phyloP scores from a whole-genome alignment of 1,140 invertebrate genomes.

The Ladona fulva region DNA sequence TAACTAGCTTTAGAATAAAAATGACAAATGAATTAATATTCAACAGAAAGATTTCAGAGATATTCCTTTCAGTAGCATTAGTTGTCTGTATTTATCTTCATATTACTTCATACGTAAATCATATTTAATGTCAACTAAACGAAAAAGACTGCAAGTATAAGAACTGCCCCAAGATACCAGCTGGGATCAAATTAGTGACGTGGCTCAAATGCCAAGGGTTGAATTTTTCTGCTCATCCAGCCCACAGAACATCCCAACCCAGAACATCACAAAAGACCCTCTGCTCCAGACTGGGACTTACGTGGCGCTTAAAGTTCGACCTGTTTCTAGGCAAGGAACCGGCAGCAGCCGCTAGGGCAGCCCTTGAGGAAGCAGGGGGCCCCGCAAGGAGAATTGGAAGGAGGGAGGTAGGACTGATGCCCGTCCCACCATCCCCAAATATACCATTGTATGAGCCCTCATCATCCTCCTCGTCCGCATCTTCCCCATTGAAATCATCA shows the following conservation, averaged over 20 bases:
- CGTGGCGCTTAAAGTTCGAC: constrained; percentile 13
- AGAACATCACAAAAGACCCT: neutral
- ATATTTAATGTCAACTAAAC: no score
- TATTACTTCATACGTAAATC: no score
- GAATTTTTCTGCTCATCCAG: neutral
- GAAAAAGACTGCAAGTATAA: no score
- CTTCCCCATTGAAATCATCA: neutral
- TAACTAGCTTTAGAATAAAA: no score
- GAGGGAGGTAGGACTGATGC: neutral
- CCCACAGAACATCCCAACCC: neutral
- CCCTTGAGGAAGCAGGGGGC: constrained; percentile 31
- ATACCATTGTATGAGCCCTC: neutral
- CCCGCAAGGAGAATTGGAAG: constrained; percentile 28
- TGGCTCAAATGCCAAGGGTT: constrained; percentile 2
- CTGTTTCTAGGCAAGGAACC: constrained; percentile 13
- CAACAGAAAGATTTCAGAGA: no score
- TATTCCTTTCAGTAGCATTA: no score
- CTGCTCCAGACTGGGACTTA: constrained; percentile 4
- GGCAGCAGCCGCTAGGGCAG: constrained; percentile 16
- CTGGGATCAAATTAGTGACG: neutral
- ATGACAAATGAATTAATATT: no score
- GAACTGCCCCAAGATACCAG: no score
- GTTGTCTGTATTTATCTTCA: no score
- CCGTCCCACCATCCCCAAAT: neutral
- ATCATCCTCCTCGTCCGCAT: neutral